Evolutionary conservation across 2,888 invertebrate genomes (phyloP).

Genomic region (Tetramorium bicarinatum): DNA sequence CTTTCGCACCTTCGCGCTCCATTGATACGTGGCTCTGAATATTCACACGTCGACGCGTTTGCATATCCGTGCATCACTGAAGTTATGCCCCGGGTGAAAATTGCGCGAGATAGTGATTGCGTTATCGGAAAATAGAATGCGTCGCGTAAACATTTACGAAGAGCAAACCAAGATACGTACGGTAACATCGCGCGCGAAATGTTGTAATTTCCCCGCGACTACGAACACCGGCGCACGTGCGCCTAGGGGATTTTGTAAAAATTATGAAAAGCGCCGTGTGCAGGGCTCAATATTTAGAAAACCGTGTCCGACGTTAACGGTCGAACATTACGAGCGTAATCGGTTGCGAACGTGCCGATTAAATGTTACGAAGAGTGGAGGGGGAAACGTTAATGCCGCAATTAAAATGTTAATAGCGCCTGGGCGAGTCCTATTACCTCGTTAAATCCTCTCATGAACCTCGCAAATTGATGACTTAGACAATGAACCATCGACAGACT

Average conservation of each 20-base stretch:
- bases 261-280: neutral
- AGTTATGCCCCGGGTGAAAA: slow-evolving; percentile 14
- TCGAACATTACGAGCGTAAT: neutral
- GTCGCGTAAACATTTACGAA: slow-evolving; percentile 10
- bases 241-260: neutral
- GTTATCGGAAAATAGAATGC: slow-evolving; percentile 20
- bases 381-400: slow-evolving; percentile 28
- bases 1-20: slow-evolving; percentile 43
- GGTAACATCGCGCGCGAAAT: neutral
- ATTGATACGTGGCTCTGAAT: slow-evolving; percentile 39
- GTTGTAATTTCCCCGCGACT: neutral
- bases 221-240: neutral
- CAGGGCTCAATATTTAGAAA: slow-evolving; percentile 5
- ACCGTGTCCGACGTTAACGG: neutral
- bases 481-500: slow-evolving; percentile 53
- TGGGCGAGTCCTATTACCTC: slow-evolving; percentile 46
- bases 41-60: slow-evolving; percentile 41
- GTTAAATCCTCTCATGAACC: slow-evolving; percentile 55
- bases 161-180: slow-evolving; percentile 4
- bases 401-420: slow-evolving; percentile 57
- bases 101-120: slow-evolving; percentile 22
- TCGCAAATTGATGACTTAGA: slow-evolving; percentile 56
- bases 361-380: slow-evolving; percentile 3
- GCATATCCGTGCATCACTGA: slow-evolving; percentile 11
- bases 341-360: slow-evolving; percentile 33